Percentiles rank a stretch among this genome's conserved stretches.
phyloP scores from a whole-genome alignment of 2,113 vertebrate species.

The Caranx melampygus region DNA sequence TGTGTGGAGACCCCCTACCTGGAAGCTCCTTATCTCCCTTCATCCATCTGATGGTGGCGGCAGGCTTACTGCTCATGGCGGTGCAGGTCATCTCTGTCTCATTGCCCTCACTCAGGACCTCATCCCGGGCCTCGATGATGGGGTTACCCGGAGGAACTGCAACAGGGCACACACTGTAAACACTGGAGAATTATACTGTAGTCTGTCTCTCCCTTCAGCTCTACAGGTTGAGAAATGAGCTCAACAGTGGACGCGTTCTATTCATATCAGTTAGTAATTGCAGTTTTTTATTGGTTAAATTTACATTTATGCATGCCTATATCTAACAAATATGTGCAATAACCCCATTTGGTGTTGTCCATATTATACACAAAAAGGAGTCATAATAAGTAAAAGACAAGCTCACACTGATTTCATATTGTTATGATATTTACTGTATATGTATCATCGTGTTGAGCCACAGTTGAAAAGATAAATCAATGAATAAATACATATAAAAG shows the following conservation, averaged over 20 bases:
- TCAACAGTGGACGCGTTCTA: not conserved
- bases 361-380: not conserved
- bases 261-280: not conserved
- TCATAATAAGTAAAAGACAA: no score
- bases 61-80: constrained; percentile 96
- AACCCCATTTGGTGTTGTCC: no score
- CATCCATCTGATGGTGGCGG: constrained; percentile 95
- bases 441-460: no score
- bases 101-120: constrained; percentile 91
- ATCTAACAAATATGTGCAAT: no score
- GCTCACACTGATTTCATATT: no score
- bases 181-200: not conserved
- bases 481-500: no score
- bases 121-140: constrained; percentile 95
- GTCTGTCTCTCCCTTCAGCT: not conserved
- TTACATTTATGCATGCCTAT: no score
- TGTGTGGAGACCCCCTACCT: constrained; percentile 76
- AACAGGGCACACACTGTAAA: constrained; percentile 55
- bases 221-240: not conserved
- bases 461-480: no score
- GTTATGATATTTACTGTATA: no score
- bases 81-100: constrained; percentile 98
- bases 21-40: constrained; percentile 95
- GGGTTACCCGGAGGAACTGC: constrained; percentile 96
- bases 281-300: no score